A percentile compares a stretch with the other conserved stretches of the same genome.
phyloP scores from a whole-genome alignment of 2,113 vertebrate species.

The Varanus komodoensis region DNA sequence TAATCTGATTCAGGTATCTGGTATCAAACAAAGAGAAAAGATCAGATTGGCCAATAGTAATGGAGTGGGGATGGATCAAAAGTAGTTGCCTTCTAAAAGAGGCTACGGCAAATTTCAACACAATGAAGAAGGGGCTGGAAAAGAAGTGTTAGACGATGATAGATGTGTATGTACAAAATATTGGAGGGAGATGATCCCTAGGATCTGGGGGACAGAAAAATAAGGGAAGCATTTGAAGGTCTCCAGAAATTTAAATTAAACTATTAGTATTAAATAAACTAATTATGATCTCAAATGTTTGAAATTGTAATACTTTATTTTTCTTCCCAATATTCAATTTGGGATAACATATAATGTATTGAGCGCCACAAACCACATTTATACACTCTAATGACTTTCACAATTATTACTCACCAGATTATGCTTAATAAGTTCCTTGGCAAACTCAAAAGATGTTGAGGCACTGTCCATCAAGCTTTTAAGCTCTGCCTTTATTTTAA shows the following conservation, averaged over 20 bases:
- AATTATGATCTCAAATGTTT: background rate
- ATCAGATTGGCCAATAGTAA: background rate
- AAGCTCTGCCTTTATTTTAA: constrained; percentile 86
- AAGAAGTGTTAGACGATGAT: background rate
- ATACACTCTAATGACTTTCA: background rate
- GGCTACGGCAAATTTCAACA: background rate
- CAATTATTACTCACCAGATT: constrained; percentile 87
- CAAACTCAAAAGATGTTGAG: constrained; percentile 95
- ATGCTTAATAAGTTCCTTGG: constrained; percentile 96
- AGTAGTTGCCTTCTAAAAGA: background rate
- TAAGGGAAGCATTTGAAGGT: background rate
- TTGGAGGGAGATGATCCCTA: background rate
- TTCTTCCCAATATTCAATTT: background rate
- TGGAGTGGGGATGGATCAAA: background rate
- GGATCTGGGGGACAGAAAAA: background rate
- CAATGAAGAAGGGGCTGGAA: background rate
- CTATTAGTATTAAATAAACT: background rate
- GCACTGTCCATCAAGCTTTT: constrained; percentile 93
- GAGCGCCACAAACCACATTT: constrained; percentile 10
- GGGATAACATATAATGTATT: background rate
- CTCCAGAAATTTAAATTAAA: background rate
- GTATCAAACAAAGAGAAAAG: background rate
- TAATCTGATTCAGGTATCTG: background rate
- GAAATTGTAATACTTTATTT: background rate
- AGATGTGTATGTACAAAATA: background rate